phyloP scores from a whole-genome alignment of 2,113 vertebrate species.

The Neofelis nebulosa region DNA sequence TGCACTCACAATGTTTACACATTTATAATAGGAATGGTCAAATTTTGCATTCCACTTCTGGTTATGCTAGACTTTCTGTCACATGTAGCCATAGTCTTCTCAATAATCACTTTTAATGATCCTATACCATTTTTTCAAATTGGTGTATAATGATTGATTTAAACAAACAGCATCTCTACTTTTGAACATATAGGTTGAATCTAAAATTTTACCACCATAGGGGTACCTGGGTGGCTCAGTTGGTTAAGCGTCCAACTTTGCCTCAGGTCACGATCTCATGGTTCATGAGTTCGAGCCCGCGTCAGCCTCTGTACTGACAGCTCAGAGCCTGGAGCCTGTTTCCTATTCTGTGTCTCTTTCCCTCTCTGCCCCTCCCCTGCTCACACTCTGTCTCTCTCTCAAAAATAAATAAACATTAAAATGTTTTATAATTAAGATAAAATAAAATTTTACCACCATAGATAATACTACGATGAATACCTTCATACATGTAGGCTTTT shows the following conservation, averaged over 20 bases:
- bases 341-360: too few species aligned
- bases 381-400: too few species aligned
- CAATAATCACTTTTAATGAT: neutral
- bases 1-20: neutral
- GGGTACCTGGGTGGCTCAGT: too few species aligned
- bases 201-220: neutral
- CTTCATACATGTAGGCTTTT: neutral
- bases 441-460: neutral
- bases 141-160: neutral
- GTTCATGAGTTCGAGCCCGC: too few species aligned
- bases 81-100: neutral
- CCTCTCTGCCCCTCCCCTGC: too few species aligned
- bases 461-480: neutral
- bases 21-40: neutral
- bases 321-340: too few species aligned
- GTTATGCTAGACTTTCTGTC: neutral
- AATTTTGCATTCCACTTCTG: neutral
- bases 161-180: neutral
- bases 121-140: neutral
- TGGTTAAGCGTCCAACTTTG: too few species aligned
- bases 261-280: too few species aligned
- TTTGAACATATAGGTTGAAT: neutral
- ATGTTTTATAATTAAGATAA: too few species aligned
- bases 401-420: too few species aligned
- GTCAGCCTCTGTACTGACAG: too few species aligned